Conservation (phyloP, 2,113 vertebrate genomes). For the Lathamus discolor region DNA sequence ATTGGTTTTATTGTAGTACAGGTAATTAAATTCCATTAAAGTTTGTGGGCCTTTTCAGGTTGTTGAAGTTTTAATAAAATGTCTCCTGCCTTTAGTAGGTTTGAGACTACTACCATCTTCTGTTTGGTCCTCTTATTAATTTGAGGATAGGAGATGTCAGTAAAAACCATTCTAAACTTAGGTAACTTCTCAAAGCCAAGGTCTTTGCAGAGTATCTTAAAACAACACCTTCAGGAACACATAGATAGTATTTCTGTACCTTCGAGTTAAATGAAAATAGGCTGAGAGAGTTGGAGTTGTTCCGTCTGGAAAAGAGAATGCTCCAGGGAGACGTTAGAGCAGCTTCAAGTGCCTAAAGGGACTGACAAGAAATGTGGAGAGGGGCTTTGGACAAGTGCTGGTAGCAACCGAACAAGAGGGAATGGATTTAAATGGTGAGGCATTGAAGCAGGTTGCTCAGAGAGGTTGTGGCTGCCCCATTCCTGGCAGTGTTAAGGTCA, state of each 20-base stretch:
- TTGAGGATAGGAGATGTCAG: not conserved
- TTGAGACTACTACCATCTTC: not conserved
- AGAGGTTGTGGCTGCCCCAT: not conserved
- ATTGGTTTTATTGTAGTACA: conserved; percentile 17
- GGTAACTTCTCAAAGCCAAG: not conserved
- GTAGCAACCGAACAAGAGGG: not conserved
- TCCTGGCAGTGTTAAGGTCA: not conserved
- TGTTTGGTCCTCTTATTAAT: not conserved
- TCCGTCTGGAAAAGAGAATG: not conserved
- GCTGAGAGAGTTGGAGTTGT: not conserved
- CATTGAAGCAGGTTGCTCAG: not conserved
- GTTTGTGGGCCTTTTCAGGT: not conserved
- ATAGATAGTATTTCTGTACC: not conserved
- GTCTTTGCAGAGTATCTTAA: not conserved
- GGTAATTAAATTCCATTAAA: conserved; percentile 27
- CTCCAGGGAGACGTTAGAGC: not conserved
- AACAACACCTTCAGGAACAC: not conserved
- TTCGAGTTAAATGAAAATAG: not conserved
- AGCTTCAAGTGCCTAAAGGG: not conserved
- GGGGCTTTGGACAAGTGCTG: not conserved
- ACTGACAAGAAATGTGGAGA: not conserved
- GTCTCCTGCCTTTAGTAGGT: not conserved
- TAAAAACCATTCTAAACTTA: not conserved
- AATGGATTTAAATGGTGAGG: not conserved
- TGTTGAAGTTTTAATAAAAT: not conserved